Base-by-base conservation (phyloP, 1,140 invertebrate species). In the Hyles euphorbiae region DNA sequence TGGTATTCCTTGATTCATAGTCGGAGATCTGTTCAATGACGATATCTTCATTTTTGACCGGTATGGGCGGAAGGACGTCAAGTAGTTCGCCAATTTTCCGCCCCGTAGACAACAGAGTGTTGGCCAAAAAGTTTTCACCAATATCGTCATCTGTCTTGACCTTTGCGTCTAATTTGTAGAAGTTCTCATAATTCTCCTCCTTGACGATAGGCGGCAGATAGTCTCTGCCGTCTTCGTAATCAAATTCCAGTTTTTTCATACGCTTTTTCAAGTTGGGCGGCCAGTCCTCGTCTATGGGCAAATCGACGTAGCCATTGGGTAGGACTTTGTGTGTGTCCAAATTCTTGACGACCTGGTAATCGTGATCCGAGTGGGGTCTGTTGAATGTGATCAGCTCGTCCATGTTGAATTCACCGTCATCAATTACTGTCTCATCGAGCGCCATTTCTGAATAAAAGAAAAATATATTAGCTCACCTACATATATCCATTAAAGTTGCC, bases 271-370 rank as follows among this genome's bases (percentile, higher is more conserved):
- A 64, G 45, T 81, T 78, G 0, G 83, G 82, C 0, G 84, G 82
- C 81, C 85, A 87, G 61, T 87, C 85, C 48, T 89, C 88, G 61
- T 90, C 88, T 54, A 90, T 81, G n/a, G 87, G 87, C 3, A 89
- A 68, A 64, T 90, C 88, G 46, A 81, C 63, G 78, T 89, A 90
- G 0, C 80, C 81, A n/a, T 67, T 65, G 5, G 81, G 72, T 1
- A 79, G 73, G 5, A 60, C 43, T 53, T 79, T 80, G 53, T 60
- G 61, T 22, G 59, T 56, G 36, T 82, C 76, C 49, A 69, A 46
- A 53, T 54, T 76, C 68, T 84, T 87, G 32, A 83, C 78, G 10
- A 84, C 72, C 51, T 81, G 87, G 75, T 90, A 90, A 58, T 89
- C 87, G 74, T 90, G 89, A 72, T 90, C 89, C 9, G 80, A 79